These are phyloP conservation scores for Ceratina australensis DNA, from an alignment of 1,140 invertebrate species.

Conservation along the genomic window DNA sequence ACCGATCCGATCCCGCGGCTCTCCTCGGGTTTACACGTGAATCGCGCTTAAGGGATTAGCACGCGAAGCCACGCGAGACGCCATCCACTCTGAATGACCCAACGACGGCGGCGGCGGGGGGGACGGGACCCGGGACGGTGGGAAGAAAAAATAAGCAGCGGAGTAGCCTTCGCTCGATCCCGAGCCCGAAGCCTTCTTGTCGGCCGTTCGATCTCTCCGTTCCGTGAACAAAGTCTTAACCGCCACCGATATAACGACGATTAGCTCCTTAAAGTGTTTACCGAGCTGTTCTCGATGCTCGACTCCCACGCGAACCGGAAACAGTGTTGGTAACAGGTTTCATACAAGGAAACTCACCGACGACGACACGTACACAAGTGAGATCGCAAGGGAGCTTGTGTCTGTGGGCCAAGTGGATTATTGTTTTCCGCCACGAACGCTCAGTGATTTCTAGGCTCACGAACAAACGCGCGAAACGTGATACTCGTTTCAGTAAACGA, in stretches of 20 bases:
- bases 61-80: constrained; percentile 53
- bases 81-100: constrained; percentile 26
- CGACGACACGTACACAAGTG: background rate
- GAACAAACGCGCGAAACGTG: background rate
- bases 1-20: constrained; percentile 60
- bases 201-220: constrained; percentile 49
- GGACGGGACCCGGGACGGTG: background rate
- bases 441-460: background rate
- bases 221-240: constrained; percentile 20
- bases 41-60: constrained; percentile 62
- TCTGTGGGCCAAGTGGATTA: background rate
- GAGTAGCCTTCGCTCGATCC: constrained; percentile 17
- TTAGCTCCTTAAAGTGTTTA: constrained; percentile 6
- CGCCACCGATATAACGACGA: background rate
- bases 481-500: background rate
- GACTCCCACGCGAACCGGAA: constrained; percentile 3
- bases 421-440: background rate
- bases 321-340: background rate
- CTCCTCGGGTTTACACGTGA: constrained; percentile 57
- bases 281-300: background rate
- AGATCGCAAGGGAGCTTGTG: background rate
- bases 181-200: constrained; percentile 17
- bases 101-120: background rate
- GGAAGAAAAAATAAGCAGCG: constrained; percentile 28
- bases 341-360: background rate